Base-by-base conservation (phyloP, 2,888 invertebrate genomes). In the Poecilobothrus nobilitatus region DNA sequence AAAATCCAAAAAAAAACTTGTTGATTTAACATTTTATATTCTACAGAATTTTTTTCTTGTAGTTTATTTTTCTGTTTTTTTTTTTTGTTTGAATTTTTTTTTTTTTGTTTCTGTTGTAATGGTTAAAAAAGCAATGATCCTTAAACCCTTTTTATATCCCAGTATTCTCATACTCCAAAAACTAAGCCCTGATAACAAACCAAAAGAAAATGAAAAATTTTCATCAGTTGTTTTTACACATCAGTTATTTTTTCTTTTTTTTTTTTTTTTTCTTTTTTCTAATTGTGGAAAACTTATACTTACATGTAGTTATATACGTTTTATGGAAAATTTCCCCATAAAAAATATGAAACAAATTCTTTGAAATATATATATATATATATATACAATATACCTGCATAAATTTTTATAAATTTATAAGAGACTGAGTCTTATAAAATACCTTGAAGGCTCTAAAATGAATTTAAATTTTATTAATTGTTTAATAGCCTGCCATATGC, bases 401-500 rank as follows among this genome's bases (percentile, higher is more conserved):
- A 41, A 41, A n/a, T n/a, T n/a, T n/a, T n/a, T n/a, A n/a, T n/a
- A 41, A 41, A 15, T 41, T 41, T 27, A 27, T 27, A 27, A 27
- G 27, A 27, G 27, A 41, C 15, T 41, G 53, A 12, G 2, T 18
- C 53, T 53, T n/a, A 53, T 53, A 53, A 53, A 53, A 53, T 53
- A 53, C 18, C 53, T 53, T 53, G 53, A 53, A 53, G 53, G 53
- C 53, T 53, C 53, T 53, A 53, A 53, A 53, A 53, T 53, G 53
- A 53, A 53, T 53, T 53, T 53, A 53, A 53, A 53, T 18, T 53
- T n/a, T 53, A 18, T 53, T 53, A 53, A 53, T 53, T 53, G 53
- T 53, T 53, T 53, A 53, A 53, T 53, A 53, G 53, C 53, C 53
- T 53, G 53, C 53, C 53, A 53, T 53, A n/a, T 53, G 53, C 53